Percentiles rank a stretch among this genome's conserved stretches.
Evolutionary conservation across 1,140 invertebrate genomes (phyloP).

Genomic region (Eubasilissa regina): DNA sequence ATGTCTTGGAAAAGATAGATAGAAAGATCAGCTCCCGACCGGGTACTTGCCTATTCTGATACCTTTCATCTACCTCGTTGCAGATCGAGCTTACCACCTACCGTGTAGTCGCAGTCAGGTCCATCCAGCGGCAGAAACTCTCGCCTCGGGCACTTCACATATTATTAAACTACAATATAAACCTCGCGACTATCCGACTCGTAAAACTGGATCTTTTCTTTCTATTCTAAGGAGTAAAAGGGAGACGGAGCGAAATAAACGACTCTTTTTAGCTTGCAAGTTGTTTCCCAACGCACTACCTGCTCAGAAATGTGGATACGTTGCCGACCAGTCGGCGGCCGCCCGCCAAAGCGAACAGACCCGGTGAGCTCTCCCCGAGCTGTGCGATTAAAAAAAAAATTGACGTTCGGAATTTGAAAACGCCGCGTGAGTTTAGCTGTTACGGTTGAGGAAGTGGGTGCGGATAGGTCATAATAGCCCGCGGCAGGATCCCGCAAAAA

Average conservation of each 20-base stretch:
- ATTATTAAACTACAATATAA: slow-evolving; percentile 9
- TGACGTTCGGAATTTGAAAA: slow-evolving; percentile 63
- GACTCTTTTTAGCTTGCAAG: slow-evolving; percentile 54
- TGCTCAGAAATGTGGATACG: slow-evolving; percentile 35
- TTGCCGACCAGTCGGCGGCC: slow-evolving; percentile 40
- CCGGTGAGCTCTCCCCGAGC: background rate
- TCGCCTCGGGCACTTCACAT: slow-evolving; percentile 45
- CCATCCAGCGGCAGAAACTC: slow-evolving; percentile 11
- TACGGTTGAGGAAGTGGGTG: slow-evolving; percentile 11
- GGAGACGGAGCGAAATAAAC: slow-evolving; percentile 57
- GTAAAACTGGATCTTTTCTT: background rate
- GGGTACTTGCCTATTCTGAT: too few relatives aligned
- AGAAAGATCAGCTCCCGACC: too few relatives aligned
- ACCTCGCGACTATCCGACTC: slow-evolving; percentile 4
- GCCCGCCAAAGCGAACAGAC: slow-evolving; percentile 61
- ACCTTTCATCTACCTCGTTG: background rate
- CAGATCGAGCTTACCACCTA: background rate
- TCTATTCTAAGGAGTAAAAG: slow-evolving; percentile 57
- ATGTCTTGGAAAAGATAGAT: too few relatives aligned
- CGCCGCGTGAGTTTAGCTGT: slow-evolving; percentile 53
- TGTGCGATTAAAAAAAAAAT: background rate
- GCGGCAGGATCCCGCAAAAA: slow-evolving; percentile 17
- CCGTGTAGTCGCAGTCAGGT: background rate
- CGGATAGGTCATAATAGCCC: background rate
- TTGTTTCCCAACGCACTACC: slow-evolving; percentile 60